Conservation (phyloP, 2,797 vertebrate genomes). For the Limnodromus scolopaceus region DNA sequence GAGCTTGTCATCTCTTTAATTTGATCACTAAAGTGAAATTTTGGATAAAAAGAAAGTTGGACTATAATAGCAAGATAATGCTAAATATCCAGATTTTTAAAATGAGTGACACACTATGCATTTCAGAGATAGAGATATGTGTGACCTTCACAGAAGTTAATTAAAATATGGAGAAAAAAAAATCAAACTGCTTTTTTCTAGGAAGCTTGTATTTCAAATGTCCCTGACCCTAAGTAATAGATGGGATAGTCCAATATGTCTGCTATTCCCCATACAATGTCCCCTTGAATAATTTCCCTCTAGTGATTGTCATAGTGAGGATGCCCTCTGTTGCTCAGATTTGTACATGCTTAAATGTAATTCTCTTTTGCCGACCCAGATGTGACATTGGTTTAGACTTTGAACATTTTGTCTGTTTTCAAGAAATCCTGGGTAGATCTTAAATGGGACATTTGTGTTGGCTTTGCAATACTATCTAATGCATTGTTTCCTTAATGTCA, state of each 20-base stretch:
- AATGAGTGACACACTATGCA: slow-evolving; percentile 30
- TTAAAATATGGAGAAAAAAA: slow-evolving; percentile 56
- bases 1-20: slow-evolving; percentile 39
- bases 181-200: neutral
- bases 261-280: neutral
- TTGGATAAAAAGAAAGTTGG: slow-evolving; percentile 23
- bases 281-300: neutral
- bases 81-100: slow-evolving; percentile 61
- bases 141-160: slow-evolving; percentile 72
- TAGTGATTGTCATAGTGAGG: neutral
- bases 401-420: neutral
- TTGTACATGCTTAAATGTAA: neutral
- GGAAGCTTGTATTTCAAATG: slow-evolving; percentile 26
- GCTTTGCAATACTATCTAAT: neutral
- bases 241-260: neutral
- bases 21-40: slow-evolving; percentile 41
- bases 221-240: neutral
- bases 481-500: neutral
- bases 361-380: neutral
- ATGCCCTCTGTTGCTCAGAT: neutral
- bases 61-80: slow-evolving; percentile 60
- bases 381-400: neutral
- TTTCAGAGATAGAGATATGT: slow-evolving; percentile 65
- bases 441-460: neutral
- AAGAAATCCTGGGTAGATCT: neutral